Evolutionary conservation across 2,113 vertebrate genomes (phyloP).

Genomic region (Nibea albiflora): DNA sequence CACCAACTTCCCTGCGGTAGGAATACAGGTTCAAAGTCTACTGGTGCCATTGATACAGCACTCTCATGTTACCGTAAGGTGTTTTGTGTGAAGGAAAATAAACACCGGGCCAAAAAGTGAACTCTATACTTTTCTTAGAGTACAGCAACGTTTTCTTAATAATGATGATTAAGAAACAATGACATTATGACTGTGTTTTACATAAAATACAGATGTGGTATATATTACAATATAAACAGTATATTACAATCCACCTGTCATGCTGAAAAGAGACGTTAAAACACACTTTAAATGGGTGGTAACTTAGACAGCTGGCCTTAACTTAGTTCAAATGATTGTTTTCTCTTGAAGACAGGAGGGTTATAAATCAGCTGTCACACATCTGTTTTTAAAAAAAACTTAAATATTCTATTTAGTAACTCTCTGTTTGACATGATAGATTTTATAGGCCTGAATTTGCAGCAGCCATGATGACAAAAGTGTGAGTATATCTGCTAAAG

Average conservation of each 20-base stretch:
- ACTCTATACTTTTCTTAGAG: neutral
- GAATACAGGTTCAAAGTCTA: neutral
- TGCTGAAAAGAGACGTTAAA: neutral
- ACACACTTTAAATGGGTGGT: neutral
- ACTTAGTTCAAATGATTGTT: neutral
- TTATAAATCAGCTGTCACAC: neutral
- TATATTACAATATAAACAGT: no score
- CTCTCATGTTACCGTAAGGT: neutral
- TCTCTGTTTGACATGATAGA: neutral
- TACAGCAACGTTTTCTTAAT: neutral
- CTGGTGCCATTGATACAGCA: neutral
- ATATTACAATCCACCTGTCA: neutral
- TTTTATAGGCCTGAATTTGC: neutral
- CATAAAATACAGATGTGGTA: neutral
- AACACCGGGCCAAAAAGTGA: neutral
- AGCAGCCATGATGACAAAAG: neutral
- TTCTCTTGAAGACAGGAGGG: neutral
- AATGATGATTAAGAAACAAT: neutral
- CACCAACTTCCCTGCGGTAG: neutral
- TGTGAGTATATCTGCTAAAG: neutral
- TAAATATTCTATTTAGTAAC: neutral
- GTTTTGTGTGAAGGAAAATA: neutral
- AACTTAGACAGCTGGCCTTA: neutral
- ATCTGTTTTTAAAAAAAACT: neutral
- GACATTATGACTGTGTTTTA: neutral